These are phyloP conservation scores for Cantharis nigra DNA, from an alignment of 2,888 invertebrate genomes.

Conservation along the genomic window DNA sequence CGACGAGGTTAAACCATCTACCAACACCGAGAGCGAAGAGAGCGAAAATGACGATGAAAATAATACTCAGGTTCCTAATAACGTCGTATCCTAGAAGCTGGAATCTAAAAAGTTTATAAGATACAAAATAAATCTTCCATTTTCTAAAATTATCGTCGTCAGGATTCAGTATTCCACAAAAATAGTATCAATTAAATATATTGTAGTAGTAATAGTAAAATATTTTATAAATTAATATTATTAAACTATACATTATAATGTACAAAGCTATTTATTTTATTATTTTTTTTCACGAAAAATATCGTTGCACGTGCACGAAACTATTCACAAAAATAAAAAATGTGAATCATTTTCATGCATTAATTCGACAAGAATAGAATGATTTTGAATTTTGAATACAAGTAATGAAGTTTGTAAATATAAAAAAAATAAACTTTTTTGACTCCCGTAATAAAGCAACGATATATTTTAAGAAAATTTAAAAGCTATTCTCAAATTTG, in stretches of 20 bases:
- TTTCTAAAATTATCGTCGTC: slow-evolving; percentile 7
- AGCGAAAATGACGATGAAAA: slow-evolving; percentile 44
- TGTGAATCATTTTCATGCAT: neutral
- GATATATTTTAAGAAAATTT: too few relatives aligned
- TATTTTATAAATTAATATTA: neutral
- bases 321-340: neutral
- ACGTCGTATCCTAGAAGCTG: slow-evolving; percentile 27
- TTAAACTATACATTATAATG: neutral
- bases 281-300: neutral
- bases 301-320: neutral
- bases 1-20: slow-evolving; percentile 59
- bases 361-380: neutral
- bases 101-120: neutral
- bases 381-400: neutral
- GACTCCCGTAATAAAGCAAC: too few relatives aligned
- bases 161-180: neutral
- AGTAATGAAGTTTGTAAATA: too few relatives aligned
- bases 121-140: slow-evolving; percentile 14
- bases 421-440: too few relatives aligned
- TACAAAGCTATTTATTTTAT: neutral
- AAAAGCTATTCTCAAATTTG: too few relatives aligned
- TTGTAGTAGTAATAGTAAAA: neutral
- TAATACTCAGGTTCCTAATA: slow-evolving; percentile 39
- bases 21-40: slow-evolving; percentile 48
- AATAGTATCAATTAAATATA: neutral